Evolutionary conservation across 2,888 invertebrate genomes (phyloP), one percentile per base, ranked within the genome.

Genomic region (Leucophenga maculata): DNA sequence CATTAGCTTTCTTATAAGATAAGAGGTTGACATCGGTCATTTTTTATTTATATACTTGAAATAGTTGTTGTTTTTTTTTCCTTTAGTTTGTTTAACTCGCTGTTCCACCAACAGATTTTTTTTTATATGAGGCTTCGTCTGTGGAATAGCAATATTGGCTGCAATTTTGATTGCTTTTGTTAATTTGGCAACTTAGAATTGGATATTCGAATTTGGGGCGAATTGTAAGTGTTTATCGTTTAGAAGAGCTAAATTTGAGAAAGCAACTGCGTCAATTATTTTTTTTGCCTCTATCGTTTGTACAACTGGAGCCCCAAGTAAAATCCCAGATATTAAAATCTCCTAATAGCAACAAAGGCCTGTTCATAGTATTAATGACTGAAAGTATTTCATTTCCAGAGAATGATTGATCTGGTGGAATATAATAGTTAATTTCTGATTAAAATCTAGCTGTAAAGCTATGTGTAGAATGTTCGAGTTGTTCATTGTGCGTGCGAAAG

Each of bases 341-440:
- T n/a, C n/a, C n/a, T n/a, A n/a, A n/a, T n/a, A n/a, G n/a, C n/a
- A n/a, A n/a, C n/a, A n/a, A n/a, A n/a, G 32, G 32, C 32, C 8
- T 3, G 3, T 32, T 32, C 8, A 32, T 32, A 32, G 32, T 64
- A 52, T 48, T 46, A 52, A 50, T 31, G 32, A 16, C 54, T 65
- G 1, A 60, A 67, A 57, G 67, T 64, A n/a, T 69, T 65, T 26
- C 68, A 60, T 26, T 70, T 70, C 1, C 72, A 65, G 68, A 68
- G 68, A 14, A 59, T 48, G 50, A 64, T 71, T 32, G 54, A 32
- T 18, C 20, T 9, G 14, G 44, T 39, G 11, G 69, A 69, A 48
- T 74, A 52, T 69, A n/a, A 68, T 13, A 48, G 68, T 48, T 20
- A 48, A 54, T 60, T 16, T 50, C 20, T 18, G 57, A 48, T 44